These are phyloP conservation scores for Exocentrus adspersus DNA, from an alignment of 2,888 invertebrate genomes.

Conservation along the genomic window DNA sequence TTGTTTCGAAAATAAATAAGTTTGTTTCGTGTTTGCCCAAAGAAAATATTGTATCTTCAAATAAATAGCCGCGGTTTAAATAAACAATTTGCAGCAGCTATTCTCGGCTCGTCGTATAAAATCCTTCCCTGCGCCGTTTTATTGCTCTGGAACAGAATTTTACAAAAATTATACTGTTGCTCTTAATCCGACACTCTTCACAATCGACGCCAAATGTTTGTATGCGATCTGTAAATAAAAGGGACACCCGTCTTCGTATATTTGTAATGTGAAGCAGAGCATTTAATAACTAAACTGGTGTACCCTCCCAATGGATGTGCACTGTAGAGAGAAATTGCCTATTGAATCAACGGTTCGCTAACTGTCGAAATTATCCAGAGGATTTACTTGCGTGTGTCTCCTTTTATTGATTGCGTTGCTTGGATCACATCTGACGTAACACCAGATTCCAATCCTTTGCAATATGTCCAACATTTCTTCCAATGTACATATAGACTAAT, in stretches of 20 bases:
- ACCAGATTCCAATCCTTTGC: too few relatives aligned
- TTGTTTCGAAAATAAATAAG: conserved; percentile 38
- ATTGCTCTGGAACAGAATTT: too few relatives aligned
- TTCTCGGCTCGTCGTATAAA: too few relatives aligned
- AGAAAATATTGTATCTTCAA: conserved; percentile 36
- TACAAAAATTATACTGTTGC: too few relatives aligned
- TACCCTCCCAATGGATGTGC: conserved; percentile 55
- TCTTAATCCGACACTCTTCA: too few relatives aligned
- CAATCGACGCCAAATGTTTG: conserved; percentile 42
- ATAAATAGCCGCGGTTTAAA: conserved; percentile 38
- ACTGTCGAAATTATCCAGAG: conserved; percentile 57
- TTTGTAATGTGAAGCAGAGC: conserved; percentile 49
- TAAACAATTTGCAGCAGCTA: conserved; percentile 33
- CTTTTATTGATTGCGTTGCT: too few relatives aligned
- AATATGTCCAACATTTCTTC: too few relatives aligned
- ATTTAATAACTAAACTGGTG: conserved; percentile 50
- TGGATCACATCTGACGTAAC: neutral
- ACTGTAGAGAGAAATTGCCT: conserved; percentile 59
- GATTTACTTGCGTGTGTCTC: conserved; percentile 43
- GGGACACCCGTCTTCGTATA: conserved; percentile 45
- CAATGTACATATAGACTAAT: too few relatives aligned
- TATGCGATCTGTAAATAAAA: conserved; percentile 40
- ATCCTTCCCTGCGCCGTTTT: too few relatives aligned
- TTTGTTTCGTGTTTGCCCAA: conserved; percentile 38
- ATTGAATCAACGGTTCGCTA: conserved; percentile 60